Evolutionary conservation across 2,888 invertebrate species (phyloP).

Genomic region (Linnaemya tessellans): DNA sequence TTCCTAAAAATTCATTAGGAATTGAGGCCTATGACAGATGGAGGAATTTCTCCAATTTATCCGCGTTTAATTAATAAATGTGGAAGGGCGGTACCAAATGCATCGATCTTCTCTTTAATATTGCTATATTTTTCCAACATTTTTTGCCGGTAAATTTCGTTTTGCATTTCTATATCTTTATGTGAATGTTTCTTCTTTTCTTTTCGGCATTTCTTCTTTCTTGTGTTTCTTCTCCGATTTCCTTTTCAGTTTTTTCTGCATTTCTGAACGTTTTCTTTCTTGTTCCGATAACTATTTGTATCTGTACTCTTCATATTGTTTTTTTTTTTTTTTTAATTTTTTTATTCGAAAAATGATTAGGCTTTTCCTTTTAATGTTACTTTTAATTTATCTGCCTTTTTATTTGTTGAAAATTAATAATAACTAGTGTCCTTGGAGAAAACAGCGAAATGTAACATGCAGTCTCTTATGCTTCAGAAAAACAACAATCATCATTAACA

Average conservation of each 20-base stretch:
- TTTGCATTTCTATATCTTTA: conserved; percentile 9
- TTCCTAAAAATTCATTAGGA: conserved; percentile 71
- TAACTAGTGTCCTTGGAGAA: no score
- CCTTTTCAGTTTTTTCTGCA: conserved; percentile 73
- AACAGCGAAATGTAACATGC: no score
- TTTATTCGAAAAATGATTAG: not conserved
- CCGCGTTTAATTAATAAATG: conserved; percentile 81
- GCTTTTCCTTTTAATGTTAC: no score
- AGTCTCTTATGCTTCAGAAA: no score
- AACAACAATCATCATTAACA: no score
- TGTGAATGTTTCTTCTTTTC: conserved; percentile 76
- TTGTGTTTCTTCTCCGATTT: conserved; percentile 74
- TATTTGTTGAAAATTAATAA: no score
- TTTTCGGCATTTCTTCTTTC: conserved; percentile 78
- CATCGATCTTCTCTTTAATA: conserved; percentile 65
- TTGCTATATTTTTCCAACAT: not conserved
- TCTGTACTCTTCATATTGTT: conserved; percentile 74
- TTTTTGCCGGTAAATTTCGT: not conserved
- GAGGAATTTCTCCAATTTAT: conserved; percentile 5
- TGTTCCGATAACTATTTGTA: conserved; percentile 70
- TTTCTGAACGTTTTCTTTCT: conserved; percentile 71
- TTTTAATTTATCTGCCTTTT: no score
- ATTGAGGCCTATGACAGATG: conserved; percentile 77
- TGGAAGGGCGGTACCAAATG: conserved; percentile 86
- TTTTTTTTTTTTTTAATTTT: not conserved